Evolutionary conservation across 1,140 invertebrate species (phyloP).

Genomic region (Drosophila tropicalis): DNA sequence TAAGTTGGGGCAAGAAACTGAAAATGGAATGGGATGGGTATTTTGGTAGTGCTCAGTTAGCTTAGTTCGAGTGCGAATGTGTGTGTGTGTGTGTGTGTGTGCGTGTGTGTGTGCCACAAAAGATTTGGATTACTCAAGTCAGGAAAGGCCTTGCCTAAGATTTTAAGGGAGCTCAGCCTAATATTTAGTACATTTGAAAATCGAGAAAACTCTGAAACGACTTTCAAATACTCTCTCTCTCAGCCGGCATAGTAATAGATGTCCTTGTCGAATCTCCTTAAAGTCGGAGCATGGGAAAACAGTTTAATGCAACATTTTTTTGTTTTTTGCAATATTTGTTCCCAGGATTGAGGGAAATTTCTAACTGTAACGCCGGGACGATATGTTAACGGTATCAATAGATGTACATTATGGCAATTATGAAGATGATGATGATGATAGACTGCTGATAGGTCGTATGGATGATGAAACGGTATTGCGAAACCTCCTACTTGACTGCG

Average conservation of each 20-base stretch:
- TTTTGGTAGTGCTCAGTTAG: slow-evolving; percentile 3
- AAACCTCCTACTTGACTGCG: slow-evolving; percentile 62
- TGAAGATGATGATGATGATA: slow-evolving; percentile 39
- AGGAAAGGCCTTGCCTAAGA: neutral
- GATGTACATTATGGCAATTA: slow-evolving; percentile 52
- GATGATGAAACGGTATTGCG: slow-evolving; percentile 57
- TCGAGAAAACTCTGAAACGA: no score
- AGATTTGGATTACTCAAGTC: neutral
- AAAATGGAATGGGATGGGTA: slow-evolving; percentile 39
- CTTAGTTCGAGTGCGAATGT: slow-evolving; percentile 1
- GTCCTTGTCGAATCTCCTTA: no score
- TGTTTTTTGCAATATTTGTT: slow-evolving; percentile 9
- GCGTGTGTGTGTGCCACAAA: slow-evolving; percentile 3
- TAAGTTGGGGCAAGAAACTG: slow-evolving; percentile 19
- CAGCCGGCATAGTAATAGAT: no score
- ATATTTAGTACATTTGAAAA: slow-evolving; percentile 1
- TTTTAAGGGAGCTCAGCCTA: neutral
- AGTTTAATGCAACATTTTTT: no score
- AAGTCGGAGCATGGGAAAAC: no score
- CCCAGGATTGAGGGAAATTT: slow-evolving; percentile 11
- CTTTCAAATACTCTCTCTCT: no score
- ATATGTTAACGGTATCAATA: slow-evolving; percentile 65
- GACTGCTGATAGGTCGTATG: neutral
- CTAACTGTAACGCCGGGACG: slow-evolving; percentile 51
- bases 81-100: neutral